Conservation (phyloP, 1,140 invertebrate species). For the Euglossa dilemma region DNA sequence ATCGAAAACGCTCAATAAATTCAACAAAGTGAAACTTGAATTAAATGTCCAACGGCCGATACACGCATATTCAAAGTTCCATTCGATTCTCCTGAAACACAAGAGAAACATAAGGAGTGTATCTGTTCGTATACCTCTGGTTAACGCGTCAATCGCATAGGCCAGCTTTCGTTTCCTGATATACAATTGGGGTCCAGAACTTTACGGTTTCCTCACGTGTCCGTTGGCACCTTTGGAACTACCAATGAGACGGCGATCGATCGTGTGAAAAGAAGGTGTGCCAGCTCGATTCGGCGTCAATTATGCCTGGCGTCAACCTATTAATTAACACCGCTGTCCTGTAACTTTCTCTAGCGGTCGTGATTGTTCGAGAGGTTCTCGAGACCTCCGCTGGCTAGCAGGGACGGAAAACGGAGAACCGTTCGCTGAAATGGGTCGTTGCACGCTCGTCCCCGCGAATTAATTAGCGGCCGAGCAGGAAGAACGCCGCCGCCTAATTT, state of each 20-base stretch:
- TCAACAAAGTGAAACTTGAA: not conserved
- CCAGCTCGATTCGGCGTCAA: slow-evolving; percentile 38
- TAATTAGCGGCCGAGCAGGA: slow-evolving; percentile 21
- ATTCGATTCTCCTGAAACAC: not conserved
- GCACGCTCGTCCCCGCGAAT: not conserved
- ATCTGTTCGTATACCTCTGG: not conserved
- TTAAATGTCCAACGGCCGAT: not conserved
- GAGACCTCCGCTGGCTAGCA: not conserved
- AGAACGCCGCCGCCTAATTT: slow-evolving; percentile 16
- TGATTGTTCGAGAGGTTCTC: slow-evolving; percentile 36
- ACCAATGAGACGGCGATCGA: not conserved
- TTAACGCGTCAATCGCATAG: not conserved
- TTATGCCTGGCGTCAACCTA: slow-evolving; percentile 54
- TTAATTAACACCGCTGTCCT: slow-evolving; percentile 39
- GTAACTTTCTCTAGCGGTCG: slow-evolving; percentile 39
- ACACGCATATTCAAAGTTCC: not conserved
- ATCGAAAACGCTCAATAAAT: slow-evolving; percentile 14
- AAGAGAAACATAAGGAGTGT: no score
- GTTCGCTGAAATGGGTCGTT: slow-evolving; percentile 1
- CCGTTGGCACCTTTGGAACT: not conserved
- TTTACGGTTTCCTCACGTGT: not conserved
- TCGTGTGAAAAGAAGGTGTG: slow-evolving; percentile 42
- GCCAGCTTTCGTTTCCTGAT: slow-evolving; percentile 2
- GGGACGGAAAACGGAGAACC: not conserved
- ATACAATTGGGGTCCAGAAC: not conserved